Evolutionary conservation across 1,140 invertebrate genomes (phyloP), one percentile per base, ranked within the genome.

Genomic region (Camponotus vicinus): DNA sequence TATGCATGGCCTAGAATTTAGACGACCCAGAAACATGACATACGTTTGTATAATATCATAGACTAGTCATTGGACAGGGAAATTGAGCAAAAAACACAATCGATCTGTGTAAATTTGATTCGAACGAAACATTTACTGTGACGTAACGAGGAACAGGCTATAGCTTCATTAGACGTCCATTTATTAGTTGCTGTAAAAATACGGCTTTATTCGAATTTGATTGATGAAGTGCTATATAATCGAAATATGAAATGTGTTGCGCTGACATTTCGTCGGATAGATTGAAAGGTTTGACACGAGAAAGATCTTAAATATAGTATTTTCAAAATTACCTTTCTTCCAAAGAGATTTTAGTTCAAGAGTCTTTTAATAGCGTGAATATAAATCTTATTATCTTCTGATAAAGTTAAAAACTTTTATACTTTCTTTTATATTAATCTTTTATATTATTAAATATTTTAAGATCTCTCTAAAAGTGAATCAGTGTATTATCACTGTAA

Each of bases 141-240:
- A 70, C 49, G 78, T 49, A 82, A 73, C 9, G 1, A 34, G 7
- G 1, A 5, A 27, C 34, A 57, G 27, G 18, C 52, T 61, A 73
- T 59, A 61, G 52, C 52, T 82, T 82, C 67, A 75, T 83, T 83
- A 83, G n/a, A 75, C 32, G 2, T 1, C n/a, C n/a, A 83, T 83
- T 82, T 82, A 73, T 82, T 83, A 61, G 15, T 34, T 32, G n/a
- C 27, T 18, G 21, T 1, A 15, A 63, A 59, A 61, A 37, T n/a
- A 11, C 61, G 8, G 37, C 13, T 59, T 73, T 73, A 34, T 73
- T 42, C 40, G 52, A 59, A 61, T 7, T 59, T 83, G 79, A 83
- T 83, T 75, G 69, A 83, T 83, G 79, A 83, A 15, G 13, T 3
- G 27, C 55, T 59, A 66, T 18, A 40, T 37, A 40, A 4, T 21